Percentiles rank a stretch among this genome's conserved stretches.
These are phyloP conservation scores for Epiblema foenella DNA, from an alignment of 2,888 invertebrate species.

Conservation along the genomic window DNA sequence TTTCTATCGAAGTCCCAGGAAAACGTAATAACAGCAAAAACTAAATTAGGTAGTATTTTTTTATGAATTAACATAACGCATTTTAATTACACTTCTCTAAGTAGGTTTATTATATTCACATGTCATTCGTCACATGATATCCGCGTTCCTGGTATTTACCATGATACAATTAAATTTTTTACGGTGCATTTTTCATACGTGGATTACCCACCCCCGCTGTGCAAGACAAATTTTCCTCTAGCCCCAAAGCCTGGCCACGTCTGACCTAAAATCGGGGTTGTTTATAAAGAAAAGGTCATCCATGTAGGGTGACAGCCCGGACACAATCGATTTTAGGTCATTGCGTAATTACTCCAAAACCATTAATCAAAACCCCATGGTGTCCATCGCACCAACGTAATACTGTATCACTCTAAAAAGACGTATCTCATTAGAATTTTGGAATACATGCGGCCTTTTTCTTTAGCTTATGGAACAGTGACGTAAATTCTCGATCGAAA, in stretches of 20 bases:
- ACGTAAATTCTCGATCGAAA: constrained; percentile 38
- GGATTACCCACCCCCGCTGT: constrained; percentile 26
- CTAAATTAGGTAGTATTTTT: no score
- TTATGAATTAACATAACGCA: constrained; percentile 1
- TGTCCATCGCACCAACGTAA: constrained; percentile 32
- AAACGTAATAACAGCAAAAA: not conserved
- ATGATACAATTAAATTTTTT: not conserved
- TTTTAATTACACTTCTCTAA: not conserved
- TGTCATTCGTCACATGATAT: constrained; percentile 3
- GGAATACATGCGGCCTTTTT: not conserved
- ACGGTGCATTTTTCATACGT: constrained; percentile 12
- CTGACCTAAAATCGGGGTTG: constrained; percentile 60
- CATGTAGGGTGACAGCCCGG: constrained; percentile 58
- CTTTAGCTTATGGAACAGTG: constrained; percentile 9
- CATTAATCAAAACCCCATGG: constrained; percentile 51
- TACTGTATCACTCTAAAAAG: constrained; percentile 14
- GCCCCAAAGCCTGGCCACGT: constrained; percentile 49
- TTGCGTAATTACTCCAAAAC: constrained; percentile 46
- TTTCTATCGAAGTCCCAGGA: no score
- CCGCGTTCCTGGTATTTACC: no score
- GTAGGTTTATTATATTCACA: constrained; percentile 1
- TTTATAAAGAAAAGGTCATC: constrained; percentile 58
- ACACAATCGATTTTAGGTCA: constrained; percentile 59
- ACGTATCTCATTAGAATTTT: constrained; percentile 1
- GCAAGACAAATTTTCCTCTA: constrained; percentile 60